Evolutionary conservation across 2,113 vertebrate species (phyloP).

Genomic region (Ornithorhynchus anatinus): DNA sequence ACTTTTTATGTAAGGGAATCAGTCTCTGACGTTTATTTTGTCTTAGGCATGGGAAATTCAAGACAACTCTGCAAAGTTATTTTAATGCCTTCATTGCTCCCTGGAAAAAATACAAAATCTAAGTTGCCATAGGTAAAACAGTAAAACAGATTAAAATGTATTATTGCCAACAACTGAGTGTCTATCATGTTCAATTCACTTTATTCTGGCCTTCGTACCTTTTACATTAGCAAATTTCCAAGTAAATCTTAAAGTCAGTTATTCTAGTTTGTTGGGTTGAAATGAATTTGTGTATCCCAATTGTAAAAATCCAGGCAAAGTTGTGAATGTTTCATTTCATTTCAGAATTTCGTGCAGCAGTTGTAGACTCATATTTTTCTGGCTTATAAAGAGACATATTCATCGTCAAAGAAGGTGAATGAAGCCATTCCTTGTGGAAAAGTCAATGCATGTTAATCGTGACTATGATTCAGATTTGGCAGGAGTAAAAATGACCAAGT

Average conservation of each 20-base stretch:
- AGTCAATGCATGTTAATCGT: neutral
- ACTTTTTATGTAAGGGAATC: too few species aligned
- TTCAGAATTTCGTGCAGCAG: neutral
- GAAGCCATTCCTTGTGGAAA: neutral
- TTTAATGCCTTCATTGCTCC: too few species aligned
- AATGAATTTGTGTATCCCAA: neutral
- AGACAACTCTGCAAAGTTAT: too few species aligned
- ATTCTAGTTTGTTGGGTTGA: neutral
- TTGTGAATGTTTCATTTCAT: neutral
- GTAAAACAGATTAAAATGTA: too few species aligned
- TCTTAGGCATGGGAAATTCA: too few species aligned
- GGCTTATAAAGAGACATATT: neutral
- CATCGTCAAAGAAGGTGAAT: neutral
- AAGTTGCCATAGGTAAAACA: too few species aligned
- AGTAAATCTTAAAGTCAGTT: neutral
- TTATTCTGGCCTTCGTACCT: neutral
- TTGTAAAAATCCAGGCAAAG: neutral
- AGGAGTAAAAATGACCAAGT: neutral
- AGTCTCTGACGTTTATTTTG: too few species aligned
- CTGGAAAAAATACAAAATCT: too few species aligned
- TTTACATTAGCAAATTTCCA: neutral
- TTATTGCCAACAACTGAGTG: too few species aligned
- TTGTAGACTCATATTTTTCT: neutral
- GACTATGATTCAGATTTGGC: neutral
- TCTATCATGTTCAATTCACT: too few species aligned